These are phyloP conservation scores for Pogonomyrmex californicus DNA, from an alignment of 1,140 invertebrate genomes.

Conservation along the genomic window DNA sequence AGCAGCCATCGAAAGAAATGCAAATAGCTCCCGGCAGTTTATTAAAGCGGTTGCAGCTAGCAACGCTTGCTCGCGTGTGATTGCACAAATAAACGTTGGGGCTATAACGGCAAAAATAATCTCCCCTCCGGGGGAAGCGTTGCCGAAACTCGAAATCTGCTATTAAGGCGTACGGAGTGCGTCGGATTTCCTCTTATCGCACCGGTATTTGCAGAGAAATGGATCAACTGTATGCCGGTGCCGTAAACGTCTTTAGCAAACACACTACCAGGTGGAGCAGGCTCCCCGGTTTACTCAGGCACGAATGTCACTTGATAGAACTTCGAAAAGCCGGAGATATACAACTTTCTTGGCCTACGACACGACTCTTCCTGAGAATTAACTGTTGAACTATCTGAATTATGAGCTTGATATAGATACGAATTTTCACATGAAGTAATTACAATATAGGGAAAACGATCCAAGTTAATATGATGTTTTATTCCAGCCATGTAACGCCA, in stretches of 20 bases:
- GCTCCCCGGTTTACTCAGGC: constrained; percentile 56
- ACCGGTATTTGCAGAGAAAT: constrained; percentile 72
- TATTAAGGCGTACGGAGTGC: constrained; percentile 70
- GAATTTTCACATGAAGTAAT: constrained; percentile 64
- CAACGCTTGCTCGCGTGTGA: constrained; percentile 27
- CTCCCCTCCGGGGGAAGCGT: not conserved
- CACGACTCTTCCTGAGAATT: constrained; percentile 58
- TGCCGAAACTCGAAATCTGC: constrained; percentile 67
- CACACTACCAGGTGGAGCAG: constrained; percentile 55
- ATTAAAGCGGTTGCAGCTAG: constrained; percentile 43
- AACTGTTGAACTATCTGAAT: constrained; percentile 67
- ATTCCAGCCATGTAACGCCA: too few relatives aligned
- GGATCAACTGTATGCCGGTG: constrained; percentile 68
- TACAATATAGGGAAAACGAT: constrained; percentile 4
- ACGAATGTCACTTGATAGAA: constrained; percentile 66
- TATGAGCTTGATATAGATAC: constrained; percentile 62
- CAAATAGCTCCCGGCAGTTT: constrained; percentile 52
- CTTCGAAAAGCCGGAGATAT: constrained; percentile 71
- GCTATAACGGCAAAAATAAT: constrained; percentile 62
- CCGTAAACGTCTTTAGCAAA: constrained; percentile 74
- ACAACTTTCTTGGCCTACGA: constrained; percentile 70
- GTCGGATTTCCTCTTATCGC: constrained; percentile 67
- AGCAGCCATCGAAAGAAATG: constrained; percentile 25
- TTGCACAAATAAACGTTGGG: constrained; percentile 20
- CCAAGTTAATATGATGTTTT: not conserved